Percentiles rank a stretch among this genome's conserved stretches.
These are phyloP conservation scores for Lobophora halterata DNA, from an alignment of 2,888 invertebrate species.

Conservation along the genomic window DNA sequence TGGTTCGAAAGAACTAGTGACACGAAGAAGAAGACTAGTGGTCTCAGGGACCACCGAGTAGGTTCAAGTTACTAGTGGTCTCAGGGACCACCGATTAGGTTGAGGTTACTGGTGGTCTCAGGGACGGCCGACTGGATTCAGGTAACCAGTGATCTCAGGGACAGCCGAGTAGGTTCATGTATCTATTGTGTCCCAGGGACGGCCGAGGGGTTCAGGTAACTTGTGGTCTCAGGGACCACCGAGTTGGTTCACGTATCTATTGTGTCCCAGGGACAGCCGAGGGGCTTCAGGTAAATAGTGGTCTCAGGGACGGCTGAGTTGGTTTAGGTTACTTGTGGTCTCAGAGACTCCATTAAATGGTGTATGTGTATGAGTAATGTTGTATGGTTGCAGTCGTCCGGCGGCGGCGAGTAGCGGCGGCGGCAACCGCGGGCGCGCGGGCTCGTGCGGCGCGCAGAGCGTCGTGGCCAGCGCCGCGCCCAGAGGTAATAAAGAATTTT, in stretches of 20 bases:
- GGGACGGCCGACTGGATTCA: conserved; percentile 35
- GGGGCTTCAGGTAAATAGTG: too few species aligned
- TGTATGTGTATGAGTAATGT: too few species aligned
- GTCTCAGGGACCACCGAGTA: conserved; percentile 33
- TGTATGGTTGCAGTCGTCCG: conserved; percentile 20
- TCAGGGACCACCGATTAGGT: not conserved
- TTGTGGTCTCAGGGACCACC: not conserved
- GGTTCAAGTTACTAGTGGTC: conserved; percentile 30
- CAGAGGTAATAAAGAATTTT: too few species aligned
- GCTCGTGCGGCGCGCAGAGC: conserved; percentile 70
- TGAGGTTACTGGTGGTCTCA: too few species aligned
- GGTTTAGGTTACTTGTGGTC: too few species aligned
- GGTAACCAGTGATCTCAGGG: conserved; percentile 21
- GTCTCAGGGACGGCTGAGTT: not conserved
- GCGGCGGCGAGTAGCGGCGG: conserved; percentile 18
- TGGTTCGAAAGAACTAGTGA: too few species aligned
- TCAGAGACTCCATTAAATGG: too few species aligned
- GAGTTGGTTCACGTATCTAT: too few species aligned
- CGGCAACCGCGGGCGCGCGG: conserved; percentile 64
- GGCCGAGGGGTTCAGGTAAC: conserved; percentile 35
- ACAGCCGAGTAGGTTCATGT: too few species aligned
- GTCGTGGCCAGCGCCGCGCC: conserved; percentile 57
- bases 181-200: too few species aligned
- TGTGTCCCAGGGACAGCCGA: too few species aligned
- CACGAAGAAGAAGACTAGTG: too few species aligned